Base-by-base conservation (phyloP, 2,113 vertebrate species). In the Gymnobelideus leadbeateri region DNA sequence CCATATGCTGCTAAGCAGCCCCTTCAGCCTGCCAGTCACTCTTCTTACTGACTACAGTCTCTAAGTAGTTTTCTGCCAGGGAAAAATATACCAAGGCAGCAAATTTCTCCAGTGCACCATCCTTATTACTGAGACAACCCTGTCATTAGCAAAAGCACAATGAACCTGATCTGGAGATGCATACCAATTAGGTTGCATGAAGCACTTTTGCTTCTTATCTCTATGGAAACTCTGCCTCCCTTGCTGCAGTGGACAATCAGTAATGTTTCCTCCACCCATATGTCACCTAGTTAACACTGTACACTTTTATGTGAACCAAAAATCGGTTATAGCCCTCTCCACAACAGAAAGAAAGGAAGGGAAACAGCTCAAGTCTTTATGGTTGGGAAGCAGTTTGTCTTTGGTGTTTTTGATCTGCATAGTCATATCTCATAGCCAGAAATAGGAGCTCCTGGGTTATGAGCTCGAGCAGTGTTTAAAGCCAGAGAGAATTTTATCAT, bases 61-160 rank as follows among this genome's bases (percentile, higher is more conserved):
- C 98, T 98, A 98, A 99, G 99, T 99, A 98, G 98, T 98, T 99
- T 98, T 99, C 98, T 99, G 99, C 99, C 99, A 99, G 98, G 98
- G 98, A 99, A 99, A 99, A 99, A 98, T 98, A 98, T 98, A 98
- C 99, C 98, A 98, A 98, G 99, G 99, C 99, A 99, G 99, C 99
- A 99, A 98, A 99, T 99, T 99, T 99, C 99, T 99, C 99, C 99
- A 99, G 99, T 99, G 99, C 98, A 98, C 99, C 98, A 99, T 99
- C 99, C 99, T 99, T 99, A 99, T 99, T 99, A 99, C 98, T 97
- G 99, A 99, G 98, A 99, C 99, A 99, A 99, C 99, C 99, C 99
- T 99, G 99, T 99, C 99, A 99, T 99, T 99, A 99, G 99, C 98
- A 98, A 99, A 98, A 98, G 98, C 99, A 99, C 99, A 99, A 99